phyloP scores from a whole-genome alignment of 2,888 invertebrate genomes.

The Drosophila kokeensis region DNA sequence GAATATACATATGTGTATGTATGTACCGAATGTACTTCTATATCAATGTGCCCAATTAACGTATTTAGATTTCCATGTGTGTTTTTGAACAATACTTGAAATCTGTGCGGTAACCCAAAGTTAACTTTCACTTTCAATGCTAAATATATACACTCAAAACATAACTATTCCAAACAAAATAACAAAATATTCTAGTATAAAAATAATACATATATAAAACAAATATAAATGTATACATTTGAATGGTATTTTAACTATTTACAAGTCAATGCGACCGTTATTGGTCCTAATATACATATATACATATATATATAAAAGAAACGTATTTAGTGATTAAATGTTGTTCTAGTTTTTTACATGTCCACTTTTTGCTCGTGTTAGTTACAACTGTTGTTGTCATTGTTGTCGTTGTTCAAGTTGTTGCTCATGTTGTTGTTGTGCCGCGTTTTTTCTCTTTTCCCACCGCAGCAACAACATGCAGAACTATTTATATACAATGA shows the following conservation, averaged over 20 bases:
- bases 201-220: slow-evolving; percentile 8
- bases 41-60: slow-evolving; percentile 67
- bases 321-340: slow-evolving; percentile 43
- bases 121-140: slow-evolving; percentile 76
- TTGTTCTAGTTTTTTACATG: slow-evolving; percentile 64
- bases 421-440: slow-evolving; percentile 31
- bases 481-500: slow-evolving; percentile 35
- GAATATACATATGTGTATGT: slow-evolving; percentile 2
- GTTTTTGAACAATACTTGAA: slow-evolving; percentile 45
- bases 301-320: not conserved
- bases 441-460: slow-evolving; percentile 20
- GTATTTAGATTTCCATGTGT: slow-evolving; percentile 61
- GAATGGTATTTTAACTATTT: slow-evolving; percentile 66
- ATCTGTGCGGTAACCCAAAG: slow-evolving; percentile 75
- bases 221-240: slow-evolving; percentile 26
- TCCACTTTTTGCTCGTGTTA: slow-evolving; percentile 69
- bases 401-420: slow-evolving; percentile 49
- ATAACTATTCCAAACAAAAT: not conserved
- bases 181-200: not conserved
- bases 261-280: slow-evolving; percentile 67
- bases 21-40: slow-evolving; percentile 20
- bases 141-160: slow-evolving; percentile 7
- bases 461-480: slow-evolving; percentile 41
- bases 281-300: slow-evolving; percentile 43
- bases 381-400: slow-evolving; percentile 70